Base-by-base conservation (phyloP, 2,888 invertebrate species). In the Archips crataeganus region DNA sequence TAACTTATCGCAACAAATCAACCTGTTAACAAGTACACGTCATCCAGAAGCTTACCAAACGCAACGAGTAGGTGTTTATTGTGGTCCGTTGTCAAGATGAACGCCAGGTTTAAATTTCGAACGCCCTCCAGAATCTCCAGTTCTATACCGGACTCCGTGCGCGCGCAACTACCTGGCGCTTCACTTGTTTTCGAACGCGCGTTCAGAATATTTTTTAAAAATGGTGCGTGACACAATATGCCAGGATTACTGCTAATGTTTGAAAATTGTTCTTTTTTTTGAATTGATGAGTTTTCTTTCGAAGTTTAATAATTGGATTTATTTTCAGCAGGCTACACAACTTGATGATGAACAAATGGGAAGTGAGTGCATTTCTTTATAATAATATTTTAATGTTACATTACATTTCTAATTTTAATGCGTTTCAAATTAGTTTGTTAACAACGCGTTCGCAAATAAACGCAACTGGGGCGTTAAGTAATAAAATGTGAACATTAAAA, bases 321-420 rank as follows among this genome's bases (percentile, higher is more conserved):
- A 61, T 77, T 75, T 70, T 71, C 64, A 73, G 74, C 91, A 93
- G 89, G 88, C 84, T 60, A 89, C 82, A 71, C 90, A 90, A 82
- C 85, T 92, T 62, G 95, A 95, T 77, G 94, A 95, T 76, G 95
- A 94, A 80, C 94, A 95, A 82, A 92, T 94, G 65, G 88, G 93
- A 73, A 94, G 95, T 95, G 80, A 94, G 94, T 93, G 77, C 34
- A 23, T 64, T 45, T 47, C 9, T 57, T n/a, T 54, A n/a, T 2
- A 6, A n/a, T 36, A n/a, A 36, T 60, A 6, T 4, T 39, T 39
- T 39, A 39, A 3, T 6, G 39, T 39, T 6, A 39, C 39, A 6
- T 39, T 6, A 39, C 32, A 34, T 11, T 34, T 59, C 3, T 59
- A 59, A 59, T 15, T 39, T 3, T 23, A 9, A 65, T 10, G n/a